These are phyloP conservation scores for Porites evermanni DNA, from an alignment of 92 coral and sea anemone genomes.

Conservation along the genomic window DNA sequence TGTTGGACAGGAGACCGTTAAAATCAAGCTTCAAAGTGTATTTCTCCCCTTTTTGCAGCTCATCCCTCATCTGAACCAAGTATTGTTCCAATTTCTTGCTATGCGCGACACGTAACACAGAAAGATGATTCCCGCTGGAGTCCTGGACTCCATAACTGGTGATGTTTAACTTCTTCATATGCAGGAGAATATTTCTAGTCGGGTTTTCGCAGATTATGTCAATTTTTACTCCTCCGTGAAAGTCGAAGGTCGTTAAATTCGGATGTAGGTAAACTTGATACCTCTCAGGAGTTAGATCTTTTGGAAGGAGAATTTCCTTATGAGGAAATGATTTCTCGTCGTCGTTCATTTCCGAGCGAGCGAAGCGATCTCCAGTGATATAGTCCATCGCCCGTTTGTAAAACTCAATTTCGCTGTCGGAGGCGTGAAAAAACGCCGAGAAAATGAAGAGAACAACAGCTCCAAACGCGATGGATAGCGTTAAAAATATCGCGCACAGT, in stretches of 20 bases:
- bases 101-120: conserved; percentile 60
- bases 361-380: conserved; percentile 62
- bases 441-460: conserved; percentile 77
- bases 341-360: conserved; percentile 48
- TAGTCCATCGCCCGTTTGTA: conserved; percentile 80
- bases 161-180: conserved; percentile 71
- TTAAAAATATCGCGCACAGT: conserved; percentile 66
- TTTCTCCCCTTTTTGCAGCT: conserved; percentile 60
- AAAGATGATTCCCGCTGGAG: conserved; percentile 58
- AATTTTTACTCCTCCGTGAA: conserved; percentile 79
- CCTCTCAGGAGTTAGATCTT: conserved; percentile 73
- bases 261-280: conserved; percentile 86
- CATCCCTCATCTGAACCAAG: conserved; percentile 71
- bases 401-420: conserved; percentile 80
- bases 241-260: conserved; percentile 68
- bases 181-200: conserved; percentile 77
- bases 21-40: conserved; percentile 78
- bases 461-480: conserved; percentile 82
- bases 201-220: conserved; percentile 64
- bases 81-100: conserved; percentile 86
- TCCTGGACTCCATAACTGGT: conserved; percentile 64
- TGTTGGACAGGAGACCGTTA: conserved; percentile 75
- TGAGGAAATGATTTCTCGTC: conserved; percentile 67
- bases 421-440: conserved; percentile 75
- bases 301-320: conserved; percentile 74